Percentiles rank a stretch among this genome's conserved stretches.
These are phyloP conservation scores for Gymnorhina tibicen DNA, from an alignment of 2,113 vertebrate species.

Conservation along the genomic window DNA sequence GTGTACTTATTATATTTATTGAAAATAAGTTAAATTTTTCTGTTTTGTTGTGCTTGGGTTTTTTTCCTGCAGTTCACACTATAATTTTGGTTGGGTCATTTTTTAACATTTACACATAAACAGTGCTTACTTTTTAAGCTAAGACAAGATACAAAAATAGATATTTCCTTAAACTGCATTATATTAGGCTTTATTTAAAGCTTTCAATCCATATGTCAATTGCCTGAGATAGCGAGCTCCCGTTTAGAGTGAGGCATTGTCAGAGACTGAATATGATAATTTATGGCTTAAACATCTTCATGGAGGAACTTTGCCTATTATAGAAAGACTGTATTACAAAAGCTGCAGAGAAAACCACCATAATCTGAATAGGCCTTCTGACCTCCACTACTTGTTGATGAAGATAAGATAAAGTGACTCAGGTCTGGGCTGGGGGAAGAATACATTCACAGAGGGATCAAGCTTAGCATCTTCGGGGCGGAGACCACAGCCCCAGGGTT, in stretches of 20 bases:
- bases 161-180: background rate
- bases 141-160: background rate
- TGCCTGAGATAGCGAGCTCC: background rate
- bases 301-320: background rate
- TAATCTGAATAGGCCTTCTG: background rate
- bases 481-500: background rate
- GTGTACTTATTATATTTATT: background rate
- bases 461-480: background rate
- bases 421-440: background rate
- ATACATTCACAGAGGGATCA: background rate
- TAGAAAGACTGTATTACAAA: background rate
- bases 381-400: background rate
- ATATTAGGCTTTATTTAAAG: background rate
- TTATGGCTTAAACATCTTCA: background rate
- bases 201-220: background rate
- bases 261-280: no score
- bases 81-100: background rate
- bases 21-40: background rate
- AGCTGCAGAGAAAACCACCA: background rate
- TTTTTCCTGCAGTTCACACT: background rate
- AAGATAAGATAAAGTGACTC: background rate
- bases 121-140: background rate
- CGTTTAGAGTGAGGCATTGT: background rate
- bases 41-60: background rate
- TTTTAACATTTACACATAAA: background rate